Base-by-base conservation (phyloP, 1,140 invertebrate species). In the Papilio xuthus region DNA sequence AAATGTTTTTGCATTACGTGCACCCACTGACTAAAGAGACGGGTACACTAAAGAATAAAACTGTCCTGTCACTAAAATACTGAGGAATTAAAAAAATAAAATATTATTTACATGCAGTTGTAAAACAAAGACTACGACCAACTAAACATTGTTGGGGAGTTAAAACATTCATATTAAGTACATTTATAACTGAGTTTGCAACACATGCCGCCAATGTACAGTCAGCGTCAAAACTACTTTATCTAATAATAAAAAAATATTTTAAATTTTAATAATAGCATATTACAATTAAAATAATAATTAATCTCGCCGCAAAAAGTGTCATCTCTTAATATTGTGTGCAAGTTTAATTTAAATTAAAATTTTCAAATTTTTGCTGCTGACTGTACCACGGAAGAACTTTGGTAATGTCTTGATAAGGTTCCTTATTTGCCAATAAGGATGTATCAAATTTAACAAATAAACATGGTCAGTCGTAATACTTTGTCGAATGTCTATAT, bases 1-100 rank as follows among this genome's bases (percentile, higher is more conserved):
- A 83, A 87, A 83, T 83, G 85, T 84, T 85, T 84, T 86, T 82
- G 60, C 81, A 50, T 44, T 73, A 73, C 70, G 74, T 63, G 74
- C 50, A 76, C 74, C 28, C 50, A 60, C 28, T 76, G 74, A 76
- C 74, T 76, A 76, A 60, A 76, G 3, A 41, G n/a, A 53, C 23
- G 74, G 26, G 72, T 9, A 23, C 74, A 82, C 75, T 80, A 73
- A 77, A 79, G 28, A 47, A 26, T 53, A 60, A 53, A 41, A 28
- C 28, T 53, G n/a, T 23, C 56, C 9, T 32, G 53, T 63, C 53
- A 8, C 37, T 60, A 75, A 63, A 76, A 76, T 76, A 76, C 74
- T 60, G 74, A 76, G 23, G 37, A n/a, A 76, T 74, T 53, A 74
- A 50, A 74, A 26, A 20, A 20, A 50, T 42, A 20, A 50, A 53